A percentile compares a stretch with the other conserved stretches of the same genome.
Conservation (phyloP, 2,888 invertebrate species). For the Athetis lepigone region DNA sequence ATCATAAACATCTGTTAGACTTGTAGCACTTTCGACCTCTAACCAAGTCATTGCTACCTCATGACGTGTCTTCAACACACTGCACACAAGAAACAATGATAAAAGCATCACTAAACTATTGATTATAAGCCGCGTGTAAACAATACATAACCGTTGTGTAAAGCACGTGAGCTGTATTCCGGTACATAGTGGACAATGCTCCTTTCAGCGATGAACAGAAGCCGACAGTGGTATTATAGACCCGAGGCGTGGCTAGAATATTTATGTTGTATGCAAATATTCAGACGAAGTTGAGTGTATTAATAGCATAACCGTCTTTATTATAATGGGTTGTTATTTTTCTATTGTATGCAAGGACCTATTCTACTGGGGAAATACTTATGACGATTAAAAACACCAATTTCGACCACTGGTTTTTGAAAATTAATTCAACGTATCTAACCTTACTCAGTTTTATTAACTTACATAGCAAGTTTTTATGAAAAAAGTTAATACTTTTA, state of each 20-base stretch:
- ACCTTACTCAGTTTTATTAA: too few relatives aligned
- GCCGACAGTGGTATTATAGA: slow-evolving; percentile 68
- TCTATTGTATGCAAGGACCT: not conserved
- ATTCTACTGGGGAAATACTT: not conserved
- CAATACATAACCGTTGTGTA: slow-evolving; percentile 48
- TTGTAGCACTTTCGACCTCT: too few relatives aligned
- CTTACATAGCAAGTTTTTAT: too few relatives aligned
- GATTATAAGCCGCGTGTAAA: slow-evolving; percentile 44
- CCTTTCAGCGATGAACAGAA: slow-evolving; percentile 75
- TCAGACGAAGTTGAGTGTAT: slow-evolving; percentile 20
- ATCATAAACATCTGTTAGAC: too few relatives aligned
- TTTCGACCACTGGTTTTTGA: too few relatives aligned
- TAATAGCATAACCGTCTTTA: slow-evolving; percentile 19
- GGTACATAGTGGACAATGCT: slow-evolving; percentile 69
- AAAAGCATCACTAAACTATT: slow-evolving; percentile 35
- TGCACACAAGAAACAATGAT: not conserved
- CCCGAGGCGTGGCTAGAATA: slow-evolving; percentile 47
- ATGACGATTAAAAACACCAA: too few relatives aligned
- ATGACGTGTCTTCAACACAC: too few relatives aligned
- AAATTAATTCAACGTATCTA: too few relatives aligned
- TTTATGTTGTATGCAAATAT: slow-evolving; percentile 39
- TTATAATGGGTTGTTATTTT: slow-evolving; percentile 10
- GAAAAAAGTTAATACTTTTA: too few relatives aligned
- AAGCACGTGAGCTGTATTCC: slow-evolving; percentile 57
- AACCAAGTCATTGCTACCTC: too few relatives aligned